Evolutionary conservation across 2,797 vertebrate genomes (phyloP).

Genomic region (Nyctibius grandis): DNA sequence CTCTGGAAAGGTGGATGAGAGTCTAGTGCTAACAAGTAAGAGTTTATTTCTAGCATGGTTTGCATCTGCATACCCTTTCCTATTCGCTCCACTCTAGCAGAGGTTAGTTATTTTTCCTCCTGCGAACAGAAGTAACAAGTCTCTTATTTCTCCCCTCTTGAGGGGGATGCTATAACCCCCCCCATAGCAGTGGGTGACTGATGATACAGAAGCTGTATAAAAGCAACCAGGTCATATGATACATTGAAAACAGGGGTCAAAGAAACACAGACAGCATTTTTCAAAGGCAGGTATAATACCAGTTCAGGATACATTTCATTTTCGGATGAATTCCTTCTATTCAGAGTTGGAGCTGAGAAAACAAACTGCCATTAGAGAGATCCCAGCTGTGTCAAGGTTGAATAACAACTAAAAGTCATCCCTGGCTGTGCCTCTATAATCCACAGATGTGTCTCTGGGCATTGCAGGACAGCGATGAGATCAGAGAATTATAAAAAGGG

Average conservation of each 20-base stretch:
- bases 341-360: slow-evolving; percentile 44
- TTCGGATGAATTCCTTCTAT: slow-evolving; percentile 19
- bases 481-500: not conserved
- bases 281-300: not conserved
- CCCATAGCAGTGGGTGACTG: not conserved
- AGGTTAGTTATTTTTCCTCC: not conserved
- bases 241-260: not conserved
- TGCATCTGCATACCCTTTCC: not conserved
- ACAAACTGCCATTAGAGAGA: slow-evolving; percentile 32
- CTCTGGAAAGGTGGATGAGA: not conserved
- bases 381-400: slow-evolving; percentile 43
- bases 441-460: slow-evolving; percentile 3
- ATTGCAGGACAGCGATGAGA: not conserved
- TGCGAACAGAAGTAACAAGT: not conserved
- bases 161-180: not conserved
- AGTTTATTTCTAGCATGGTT: not conserved
- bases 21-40: not conserved
- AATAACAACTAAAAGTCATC: slow-evolving; percentile 38
- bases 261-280: not conserved
- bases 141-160: not conserved
- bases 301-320: slow-evolving; percentile 33
- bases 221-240: not conserved
- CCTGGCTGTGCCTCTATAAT: not conserved
- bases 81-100: not conserved
- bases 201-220: not conserved